Conservation (phyloP, 2,888 invertebrate species). For the Polymixis lichenea region DNA sequence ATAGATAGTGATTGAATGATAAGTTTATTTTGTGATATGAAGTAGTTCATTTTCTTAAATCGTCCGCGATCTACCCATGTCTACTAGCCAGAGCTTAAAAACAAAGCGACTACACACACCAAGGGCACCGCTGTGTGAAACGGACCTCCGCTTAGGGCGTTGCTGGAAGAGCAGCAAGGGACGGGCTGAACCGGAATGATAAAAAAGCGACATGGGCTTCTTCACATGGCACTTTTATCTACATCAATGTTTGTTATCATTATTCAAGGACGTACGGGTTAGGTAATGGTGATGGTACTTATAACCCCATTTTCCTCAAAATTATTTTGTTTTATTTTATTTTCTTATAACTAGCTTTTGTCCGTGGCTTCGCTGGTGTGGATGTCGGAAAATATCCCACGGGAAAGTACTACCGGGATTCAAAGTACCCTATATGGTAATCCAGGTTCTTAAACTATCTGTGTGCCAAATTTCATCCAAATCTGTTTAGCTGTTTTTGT, state of each 20-base stretch:
- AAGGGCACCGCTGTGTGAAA: too few relatives aligned
- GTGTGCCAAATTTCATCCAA: neutral
- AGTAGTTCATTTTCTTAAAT: too few relatives aligned
- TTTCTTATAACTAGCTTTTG: neutral
- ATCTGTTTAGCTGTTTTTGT: neutral
- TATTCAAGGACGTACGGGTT: neutral
- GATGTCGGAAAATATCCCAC: neutral
- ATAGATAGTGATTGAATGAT: too few relatives aligned
- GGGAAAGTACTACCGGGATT: neutral
- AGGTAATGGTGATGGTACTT: slow-evolving; percentile 25
- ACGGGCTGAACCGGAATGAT: too few relatives aligned
- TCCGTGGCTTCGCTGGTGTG: neutral
- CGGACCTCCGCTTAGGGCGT: too few relatives aligned
- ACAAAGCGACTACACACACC: too few relatives aligned
- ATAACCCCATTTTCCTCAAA: neutral
- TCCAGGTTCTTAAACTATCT: neutral
- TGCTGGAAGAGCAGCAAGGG: too few relatives aligned
- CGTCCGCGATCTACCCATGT: too few relatives aligned
- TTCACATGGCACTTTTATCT: neutral
- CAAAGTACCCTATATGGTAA: neutral
- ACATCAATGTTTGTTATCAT: neutral
- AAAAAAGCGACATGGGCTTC: neutral
- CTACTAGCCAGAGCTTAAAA: too few relatives aligned
- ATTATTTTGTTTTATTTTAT: neutral
- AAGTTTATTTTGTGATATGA: too few relatives aligned